Conservation (phyloP, 2,797 vertebrate species). For the Halcyon badia region DNA sequence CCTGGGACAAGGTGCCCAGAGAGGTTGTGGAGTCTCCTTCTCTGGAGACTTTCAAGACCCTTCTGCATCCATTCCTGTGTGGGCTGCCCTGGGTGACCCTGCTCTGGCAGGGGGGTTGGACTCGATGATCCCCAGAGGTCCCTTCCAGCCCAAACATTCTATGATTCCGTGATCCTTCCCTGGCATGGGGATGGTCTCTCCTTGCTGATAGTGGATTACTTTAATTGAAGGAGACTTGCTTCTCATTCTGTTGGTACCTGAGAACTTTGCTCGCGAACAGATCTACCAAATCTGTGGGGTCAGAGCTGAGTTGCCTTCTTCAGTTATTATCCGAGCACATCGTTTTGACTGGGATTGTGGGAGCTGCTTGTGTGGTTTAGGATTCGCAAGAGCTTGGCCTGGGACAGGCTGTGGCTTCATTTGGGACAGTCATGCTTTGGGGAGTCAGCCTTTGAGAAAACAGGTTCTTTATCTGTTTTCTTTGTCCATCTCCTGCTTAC, state of each 20-base stretch:
- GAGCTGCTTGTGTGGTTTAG: neutral
- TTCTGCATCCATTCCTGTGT: too few relatives aligned
- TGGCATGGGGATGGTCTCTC: neutral
- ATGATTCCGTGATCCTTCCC: neutral
- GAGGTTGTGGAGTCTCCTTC: too few relatives aligned
- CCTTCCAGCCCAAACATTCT: too few relatives aligned
- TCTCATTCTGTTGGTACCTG: neutral
- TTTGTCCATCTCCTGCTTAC: neutral
- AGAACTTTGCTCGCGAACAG: neutral
- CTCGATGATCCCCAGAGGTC: too few relatives aligned
- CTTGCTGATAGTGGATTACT: neutral
- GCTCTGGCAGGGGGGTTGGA: too few relatives aligned
- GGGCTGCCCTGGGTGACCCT: too few relatives aligned
- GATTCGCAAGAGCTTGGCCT: neutral
- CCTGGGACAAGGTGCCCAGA: too few relatives aligned
- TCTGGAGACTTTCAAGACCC: too few relatives aligned
- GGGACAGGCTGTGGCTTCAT: neutral
- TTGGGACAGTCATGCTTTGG: neutral
- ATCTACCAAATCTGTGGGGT: fast-evolving
- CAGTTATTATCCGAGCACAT: neutral
- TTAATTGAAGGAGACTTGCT: neutral
- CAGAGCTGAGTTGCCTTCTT: neutral
- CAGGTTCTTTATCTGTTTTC: neutral
- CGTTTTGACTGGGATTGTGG: neutral
- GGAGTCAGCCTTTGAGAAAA: neutral